A percentile compares a stretch with the other conserved stretches of the same genome.
phyloP scores from a whole-genome alignment of 2,797 vertebrate species.

The Takifugu ocellatus region DNA sequence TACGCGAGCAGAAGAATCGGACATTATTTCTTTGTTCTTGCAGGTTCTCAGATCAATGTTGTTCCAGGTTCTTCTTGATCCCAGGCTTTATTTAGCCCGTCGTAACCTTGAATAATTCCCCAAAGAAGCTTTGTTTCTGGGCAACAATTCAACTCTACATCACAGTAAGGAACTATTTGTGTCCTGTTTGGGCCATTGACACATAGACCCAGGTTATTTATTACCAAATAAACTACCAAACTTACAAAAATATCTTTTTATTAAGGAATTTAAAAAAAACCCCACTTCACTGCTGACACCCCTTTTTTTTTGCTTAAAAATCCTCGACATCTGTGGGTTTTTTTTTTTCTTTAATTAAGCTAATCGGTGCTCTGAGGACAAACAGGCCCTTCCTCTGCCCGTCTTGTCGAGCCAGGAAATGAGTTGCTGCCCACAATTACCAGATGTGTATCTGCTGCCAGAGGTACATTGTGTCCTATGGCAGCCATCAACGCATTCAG shows the following conservation, averaged over 20 bases:
- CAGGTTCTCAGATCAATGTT: slow-evolving; percentile 23
- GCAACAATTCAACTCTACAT: background rate
- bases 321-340: background rate
- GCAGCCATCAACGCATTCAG: slow-evolving; percentile 18
- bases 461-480: slow-evolving; percentile 26
- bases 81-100: slow-evolving; percentile 18
- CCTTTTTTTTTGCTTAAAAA: slow-evolving; percentile 3
- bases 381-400: slow-evolving; percentile 28
- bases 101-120: slow-evolving; percentile 22
- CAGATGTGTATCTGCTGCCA: slow-evolving; percentile 37
- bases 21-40: slow-evolving; percentile 39
- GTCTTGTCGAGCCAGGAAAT: slow-evolving; percentile 46
- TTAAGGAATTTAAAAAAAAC: slow-evolving; percentile 4
- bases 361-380: slow-evolving; percentile 26
- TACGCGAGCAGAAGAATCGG: slow-evolving; percentile 16
- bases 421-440: slow-evolving; percentile 35
- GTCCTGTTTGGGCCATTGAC: slow-evolving; percentile 4
- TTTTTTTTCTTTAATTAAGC: slow-evolving; percentile 22
- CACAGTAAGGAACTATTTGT: background rate
- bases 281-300: slow-evolving; percentile 7
- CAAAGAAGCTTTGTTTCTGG: slow-evolving; percentile 16
- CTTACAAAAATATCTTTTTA: slow-evolving; percentile 9
- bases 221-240: background rate
- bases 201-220: background rate
- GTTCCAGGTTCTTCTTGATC: slow-evolving; percentile 42